Percentiles rank a stretch among this genome's conserved stretches.
Conservation (phyloP, 2,113 vertebrate genomes). For the Beaufortia kweichowensis region DNA sequence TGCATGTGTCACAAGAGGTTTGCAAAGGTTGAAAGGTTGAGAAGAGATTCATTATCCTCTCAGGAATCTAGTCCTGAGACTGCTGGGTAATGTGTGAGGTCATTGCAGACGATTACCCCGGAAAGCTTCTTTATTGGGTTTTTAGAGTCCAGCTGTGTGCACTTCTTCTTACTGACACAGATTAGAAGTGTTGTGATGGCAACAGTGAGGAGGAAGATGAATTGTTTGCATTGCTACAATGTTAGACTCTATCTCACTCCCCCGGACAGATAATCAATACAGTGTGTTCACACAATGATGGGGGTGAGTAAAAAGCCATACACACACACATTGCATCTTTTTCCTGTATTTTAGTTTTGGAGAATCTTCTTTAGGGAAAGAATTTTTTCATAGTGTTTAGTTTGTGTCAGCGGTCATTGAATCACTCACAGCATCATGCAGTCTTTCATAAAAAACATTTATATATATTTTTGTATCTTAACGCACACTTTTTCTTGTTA, state of each 20-base stretch:
- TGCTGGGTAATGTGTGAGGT: conserved; percentile 23
- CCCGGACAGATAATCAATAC: conserved; percentile 49
- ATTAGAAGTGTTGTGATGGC: conserved; percentile 17
- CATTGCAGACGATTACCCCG: background rate
- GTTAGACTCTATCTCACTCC: background rate
- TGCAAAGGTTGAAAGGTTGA: background rate
- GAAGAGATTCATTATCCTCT: too few relatives aligned
- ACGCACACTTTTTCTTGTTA: too few relatives aligned
- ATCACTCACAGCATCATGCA: too few relatives aligned
- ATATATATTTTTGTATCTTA: too few relatives aligned
- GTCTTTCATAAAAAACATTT: too few relatives aligned
- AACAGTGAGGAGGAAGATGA: background rate
- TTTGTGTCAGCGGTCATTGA: too few relatives aligned
- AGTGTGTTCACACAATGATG: conserved; percentile 23
- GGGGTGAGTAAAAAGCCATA: background rate
- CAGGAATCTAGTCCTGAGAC: conserved; percentile 32
- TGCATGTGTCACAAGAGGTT: too few relatives aligned
- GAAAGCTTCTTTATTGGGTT: conserved; percentile 26
- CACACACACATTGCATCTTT: background rate
- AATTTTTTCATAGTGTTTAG: too few relatives aligned
- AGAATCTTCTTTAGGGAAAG: too few relatives aligned
- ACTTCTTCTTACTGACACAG: conserved; percentile 4
- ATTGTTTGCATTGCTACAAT: conserved; percentile 19
- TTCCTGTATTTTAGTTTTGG: too few relatives aligned
- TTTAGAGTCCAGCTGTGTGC: conserved; percentile 24